Base-by-base conservation (phyloP, 2,797 vertebrate species). In the Oreochromis grahami region DNA sequence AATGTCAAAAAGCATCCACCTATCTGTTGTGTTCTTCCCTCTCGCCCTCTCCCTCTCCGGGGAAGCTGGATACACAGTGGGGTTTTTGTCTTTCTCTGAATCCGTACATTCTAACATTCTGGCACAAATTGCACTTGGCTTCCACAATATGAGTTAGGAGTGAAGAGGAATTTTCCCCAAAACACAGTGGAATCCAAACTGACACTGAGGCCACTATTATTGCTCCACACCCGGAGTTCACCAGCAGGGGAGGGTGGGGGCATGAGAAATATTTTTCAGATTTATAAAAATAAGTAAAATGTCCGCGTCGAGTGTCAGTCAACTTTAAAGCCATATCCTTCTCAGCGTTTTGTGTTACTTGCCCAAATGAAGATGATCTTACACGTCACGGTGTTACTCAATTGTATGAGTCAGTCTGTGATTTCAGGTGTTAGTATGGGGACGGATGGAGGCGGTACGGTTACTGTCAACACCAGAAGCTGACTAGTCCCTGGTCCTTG, bases 121-220 rank as follows among this genome's bases (percentile, higher is more conserved):
- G 94, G 94, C 94, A 93, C 89, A 90, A 89, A 87, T 88, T 90
- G 76, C 81, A 76, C 92, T 94, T 89, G 89, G 90, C 92, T 88
- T 89, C 89, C 88, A 87, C 83, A 92, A 86, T 79, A 89, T 81
- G 90, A 88, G 86, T 89, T 87, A 90, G 90, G 89, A 94, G 85
- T 19, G 70, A 89, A 79, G 58, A 92, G 93, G 93, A 96, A 94
- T 95, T 93, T 93, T 85, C 83, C 84, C 91, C 87, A 94, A 95
- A 95, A 96, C 94, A 93, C 91, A 82, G 92, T 45, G 91, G 94
- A 95, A 94, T 96, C 95, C 90, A 91, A 89, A 58, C 88, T 79
- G 92, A 94, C 92, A 95, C 91, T 91, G 82, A 88, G 93, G 91
- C 88, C 88, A 87, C 86, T 89, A 90, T 94, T 94, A 82, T 87